Base-by-base conservation (phyloP, 2,797 vertebrate genomes). In the Gephyroberyx darwinii region DNA sequence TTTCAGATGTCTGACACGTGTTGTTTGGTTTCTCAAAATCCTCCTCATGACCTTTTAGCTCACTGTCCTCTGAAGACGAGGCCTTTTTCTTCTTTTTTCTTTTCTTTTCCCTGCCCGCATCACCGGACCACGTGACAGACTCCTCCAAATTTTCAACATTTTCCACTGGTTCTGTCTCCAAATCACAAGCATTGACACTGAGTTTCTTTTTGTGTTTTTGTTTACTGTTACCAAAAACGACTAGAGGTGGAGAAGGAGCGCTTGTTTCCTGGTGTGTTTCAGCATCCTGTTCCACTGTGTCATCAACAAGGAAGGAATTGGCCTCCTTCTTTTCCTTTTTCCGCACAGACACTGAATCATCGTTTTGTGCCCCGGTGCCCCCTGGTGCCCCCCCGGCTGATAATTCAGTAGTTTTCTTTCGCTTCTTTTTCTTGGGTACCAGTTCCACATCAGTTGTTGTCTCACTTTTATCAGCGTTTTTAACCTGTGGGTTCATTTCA, bases 261-360 rank as follows among this genome's bases (percentile, higher is more conserved):
- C 4, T 48, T 17, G 20, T 54, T 60, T 69, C 56, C n/a, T 8
- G 1, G 0, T 31, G 60, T 2, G 35, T 39, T 56, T 41, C 41
- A 31, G 19, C 37, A 5, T 45, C n/a, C 4, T 77, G 77, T 88
- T 80, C 81, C 80, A 71, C 69, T 1, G 65, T 67, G 52, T 88
- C 89, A 85, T 87, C 86, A 78, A n/a, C 0, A 0, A 70, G 84
- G 86, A 88, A 81, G 83, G 88, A 90, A 70, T 64, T 48, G 43
- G 64, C 56, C 57, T 22, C 30, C 35, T 52, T 75, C 62, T 74
- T 79, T 57, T 76, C 26, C 62, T 65, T 59, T 84, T 81, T 26
- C 70, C 0, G 26, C 26, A 43, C 69, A 84, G 79, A 84, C 70
- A 17, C 70, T 3, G 52, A 78, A 56, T 70, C 67, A 52, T 74